These are phyloP conservation scores for Iphiclides podalirius DNA, from an alignment of 2,888 invertebrate species.

Conservation along the genomic window DNA sequence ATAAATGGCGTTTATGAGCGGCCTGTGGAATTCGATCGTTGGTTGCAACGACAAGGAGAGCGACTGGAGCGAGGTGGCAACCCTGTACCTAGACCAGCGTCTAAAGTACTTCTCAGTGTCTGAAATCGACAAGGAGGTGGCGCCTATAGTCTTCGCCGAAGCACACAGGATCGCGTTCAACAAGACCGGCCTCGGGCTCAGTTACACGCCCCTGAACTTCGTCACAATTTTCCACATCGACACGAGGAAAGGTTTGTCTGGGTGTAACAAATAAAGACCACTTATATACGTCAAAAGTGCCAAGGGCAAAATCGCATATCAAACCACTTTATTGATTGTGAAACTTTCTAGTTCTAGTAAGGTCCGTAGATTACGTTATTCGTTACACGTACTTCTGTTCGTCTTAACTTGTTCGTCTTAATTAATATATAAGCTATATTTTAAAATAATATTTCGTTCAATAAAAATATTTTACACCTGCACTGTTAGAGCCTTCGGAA, in stretches of 20 bases:
- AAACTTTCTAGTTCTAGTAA: too few relatives aligned
- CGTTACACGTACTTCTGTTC: too few relatives aligned
- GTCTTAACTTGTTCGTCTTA: too few relatives aligned
- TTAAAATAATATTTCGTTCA: too few relatives aligned
- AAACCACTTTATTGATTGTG: too few relatives aligned
- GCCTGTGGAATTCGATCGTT: slow-evolving; percentile 72
- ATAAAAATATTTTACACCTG: too few relatives aligned
- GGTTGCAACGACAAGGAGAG: slow-evolving; percentile 63
- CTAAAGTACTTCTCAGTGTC: slow-evolving; percentile 85
- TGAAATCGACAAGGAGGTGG: slow-evolving; percentile 81
- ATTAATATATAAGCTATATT: too few relatives aligned
- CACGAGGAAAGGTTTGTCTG: slow-evolving; percentile 82
- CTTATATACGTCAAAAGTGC: too few relatives aligned
- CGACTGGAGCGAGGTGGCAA: slow-evolving; percentile 66
- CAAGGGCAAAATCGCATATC: too few relatives aligned
- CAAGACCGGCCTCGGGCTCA: slow-evolving; percentile 71
- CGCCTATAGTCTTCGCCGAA: slow-evolving; percentile 80
- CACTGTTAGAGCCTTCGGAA: too few relatives aligned
- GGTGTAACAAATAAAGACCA: not conserved
- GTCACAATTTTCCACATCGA: slow-evolving; percentile 82
- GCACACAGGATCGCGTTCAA: slow-evolving; percentile 71
- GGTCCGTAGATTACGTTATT: too few relatives aligned
- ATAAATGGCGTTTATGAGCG: slow-evolving; percentile 77
- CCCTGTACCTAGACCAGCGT: slow-evolving; percentile 71
- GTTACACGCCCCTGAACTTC: slow-evolving; percentile 81